Evolutionary conservation across 1,140 invertebrate species (phyloP).

Genomic region (Gonatopus flavifemur): DNA sequence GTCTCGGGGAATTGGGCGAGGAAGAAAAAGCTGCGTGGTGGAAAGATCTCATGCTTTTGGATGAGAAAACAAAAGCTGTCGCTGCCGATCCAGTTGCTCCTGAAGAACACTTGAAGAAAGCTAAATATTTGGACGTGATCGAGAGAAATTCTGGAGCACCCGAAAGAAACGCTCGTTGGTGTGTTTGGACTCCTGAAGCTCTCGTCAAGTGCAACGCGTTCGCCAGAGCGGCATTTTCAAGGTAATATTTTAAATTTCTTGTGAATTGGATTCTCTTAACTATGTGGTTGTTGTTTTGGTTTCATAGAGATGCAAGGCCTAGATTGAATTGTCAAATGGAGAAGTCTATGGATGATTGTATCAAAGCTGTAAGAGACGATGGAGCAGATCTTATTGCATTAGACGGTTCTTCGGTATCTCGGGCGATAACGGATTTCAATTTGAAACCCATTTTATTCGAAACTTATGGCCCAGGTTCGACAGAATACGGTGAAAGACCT

Average conservation of each 20-base stretch:
- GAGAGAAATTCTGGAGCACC: constrained; percentile 69
- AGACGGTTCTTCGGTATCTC: constrained; percentile 63
- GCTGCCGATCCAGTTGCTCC: constrained; percentile 66
- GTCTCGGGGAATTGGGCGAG: constrained; percentile 55
- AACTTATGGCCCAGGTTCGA: constrained; percentile 49
- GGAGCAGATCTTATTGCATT: constrained; percentile 67
- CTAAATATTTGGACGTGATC: constrained; percentile 79
- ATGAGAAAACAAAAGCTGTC: constrained; percentile 60
- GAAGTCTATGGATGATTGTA: constrained; percentile 63
- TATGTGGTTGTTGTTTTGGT: neutral
- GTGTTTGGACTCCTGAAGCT: constrained; percentile 65
- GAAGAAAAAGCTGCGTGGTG: constrained; percentile 60
- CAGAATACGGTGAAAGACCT: constrained; percentile 51
- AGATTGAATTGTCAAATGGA: constrained; percentile 67
- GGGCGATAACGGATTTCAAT: constrained; percentile 59
- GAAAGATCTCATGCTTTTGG: constrained; percentile 59
- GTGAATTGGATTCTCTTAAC: neutral
- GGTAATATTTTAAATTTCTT: constrained; percentile 31
- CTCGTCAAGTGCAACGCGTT: constrained; percentile 69
- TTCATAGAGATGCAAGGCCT: constrained; percentile 65
- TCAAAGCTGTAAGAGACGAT: constrained; percentile 66
- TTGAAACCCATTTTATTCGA: constrained; percentile 59
- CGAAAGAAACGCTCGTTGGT: constrained; percentile 62
- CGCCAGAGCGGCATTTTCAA: constrained; percentile 67
- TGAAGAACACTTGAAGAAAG: constrained; percentile 66